Conservation (phyloP, 2,113 vertebrate genomes). For the Ivindomyrus marchei region DNA sequence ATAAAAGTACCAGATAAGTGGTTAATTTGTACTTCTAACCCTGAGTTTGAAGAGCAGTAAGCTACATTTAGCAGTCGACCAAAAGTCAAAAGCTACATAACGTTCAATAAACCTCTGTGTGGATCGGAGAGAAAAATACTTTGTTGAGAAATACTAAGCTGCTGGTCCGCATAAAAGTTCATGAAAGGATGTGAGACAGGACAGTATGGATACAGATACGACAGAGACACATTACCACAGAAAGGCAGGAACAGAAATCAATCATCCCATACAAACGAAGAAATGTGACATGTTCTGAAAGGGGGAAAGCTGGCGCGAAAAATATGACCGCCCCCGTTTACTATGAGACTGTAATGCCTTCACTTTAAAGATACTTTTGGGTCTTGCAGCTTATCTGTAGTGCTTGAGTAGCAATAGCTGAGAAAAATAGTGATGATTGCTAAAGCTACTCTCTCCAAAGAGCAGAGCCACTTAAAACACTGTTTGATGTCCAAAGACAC, state of each 20-base stretch:
- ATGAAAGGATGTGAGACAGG: background rate
- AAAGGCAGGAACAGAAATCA: background rate
- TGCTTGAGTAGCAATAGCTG: background rate
- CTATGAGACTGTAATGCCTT: background rate
- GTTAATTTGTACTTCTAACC: background rate
- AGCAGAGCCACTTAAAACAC: background rate
- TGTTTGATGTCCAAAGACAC: background rate
- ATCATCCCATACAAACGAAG: background rate
- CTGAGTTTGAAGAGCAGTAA: background rate
- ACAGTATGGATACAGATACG: background rate
- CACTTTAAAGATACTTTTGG: background rate
- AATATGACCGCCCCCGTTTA: background rate
- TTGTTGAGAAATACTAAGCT: background rate
- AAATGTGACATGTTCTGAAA: conserved; percentile 3
- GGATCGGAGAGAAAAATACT: background rate
- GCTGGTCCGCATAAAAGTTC: background rate
- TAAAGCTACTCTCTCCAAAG: background rate
- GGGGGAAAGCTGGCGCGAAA: background rate
- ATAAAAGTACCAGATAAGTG: background rate
- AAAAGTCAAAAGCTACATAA: background rate
- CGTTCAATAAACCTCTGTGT: background rate
- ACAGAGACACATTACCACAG: background rate
- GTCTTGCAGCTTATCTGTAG: background rate
- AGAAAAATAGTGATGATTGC: background rate
- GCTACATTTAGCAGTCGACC: background rate